Percentiles rank a stretch among this genome's conserved stretches.
These are phyloP conservation scores for Lithosia quadra DNA, from an alignment of 2,888 invertebrate species.

Conservation along the genomic window DNA sequence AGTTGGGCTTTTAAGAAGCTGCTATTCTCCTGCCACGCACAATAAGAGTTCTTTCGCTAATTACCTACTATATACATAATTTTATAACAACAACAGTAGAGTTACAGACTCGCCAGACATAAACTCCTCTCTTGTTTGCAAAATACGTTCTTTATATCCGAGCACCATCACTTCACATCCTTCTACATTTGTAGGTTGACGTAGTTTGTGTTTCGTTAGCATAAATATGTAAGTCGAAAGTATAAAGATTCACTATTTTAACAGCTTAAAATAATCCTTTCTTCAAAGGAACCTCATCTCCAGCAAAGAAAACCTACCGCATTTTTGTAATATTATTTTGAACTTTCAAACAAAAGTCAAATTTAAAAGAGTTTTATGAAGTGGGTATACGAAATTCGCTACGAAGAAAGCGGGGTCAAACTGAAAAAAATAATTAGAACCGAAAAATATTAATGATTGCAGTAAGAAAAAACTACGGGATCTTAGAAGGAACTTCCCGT, in stretches of 20 bases:
- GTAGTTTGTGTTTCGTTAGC: neutral
- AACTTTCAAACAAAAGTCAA: neutral
- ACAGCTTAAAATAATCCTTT: neutral
- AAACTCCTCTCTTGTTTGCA: neutral
- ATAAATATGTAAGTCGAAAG: neutral
- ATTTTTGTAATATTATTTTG: neutral
- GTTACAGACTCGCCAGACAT: neutral
- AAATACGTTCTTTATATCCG: neutral
- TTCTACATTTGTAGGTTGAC: neutral
- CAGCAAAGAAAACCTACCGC: neutral
- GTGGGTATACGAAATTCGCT: conserved; percentile 10
- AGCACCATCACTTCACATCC: too few relatives aligned
- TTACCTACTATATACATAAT: too few relatives aligned
- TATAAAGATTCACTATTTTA: neutral
- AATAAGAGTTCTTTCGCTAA: neutral
- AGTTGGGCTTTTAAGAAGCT: neutral
- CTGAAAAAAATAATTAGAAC: conserved; percentile 54
- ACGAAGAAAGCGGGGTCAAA: conserved; percentile 42
- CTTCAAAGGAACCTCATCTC: neutral
- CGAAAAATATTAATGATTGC: conserved; percentile 74
- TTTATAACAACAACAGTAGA: neutral
- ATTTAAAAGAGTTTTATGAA: conserved; percentile 14
- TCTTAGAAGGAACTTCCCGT: conserved; percentile 79
- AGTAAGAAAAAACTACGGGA: conserved; percentile 62
- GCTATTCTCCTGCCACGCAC: neutral